Percentiles rank a stretch among this genome's conserved stretches.
phyloP scores from a whole-genome alignment of 2,888 invertebrate genomes.

The Diachrysia chrysitis region DNA sequence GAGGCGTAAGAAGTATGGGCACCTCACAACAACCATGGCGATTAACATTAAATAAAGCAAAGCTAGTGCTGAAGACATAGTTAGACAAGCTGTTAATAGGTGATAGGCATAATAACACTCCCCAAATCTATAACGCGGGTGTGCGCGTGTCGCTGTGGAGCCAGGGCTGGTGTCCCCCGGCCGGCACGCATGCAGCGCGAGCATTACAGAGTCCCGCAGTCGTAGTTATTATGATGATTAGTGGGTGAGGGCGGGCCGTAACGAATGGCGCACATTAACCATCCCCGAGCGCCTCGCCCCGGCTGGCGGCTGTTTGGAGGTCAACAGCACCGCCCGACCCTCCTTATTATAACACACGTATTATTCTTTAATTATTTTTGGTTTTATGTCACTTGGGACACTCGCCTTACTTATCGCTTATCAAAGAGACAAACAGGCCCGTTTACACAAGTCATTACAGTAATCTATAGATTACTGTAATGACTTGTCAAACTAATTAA shows the following conservation, averaged over 20 bases:
- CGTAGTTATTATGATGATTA: constrained; percentile 60
- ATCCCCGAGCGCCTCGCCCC: constrained; percentile 31
- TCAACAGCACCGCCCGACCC: constrained; percentile 11
- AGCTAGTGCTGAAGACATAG: neutral
- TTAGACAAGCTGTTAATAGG: neutral
- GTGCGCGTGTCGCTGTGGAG: too few relatives aligned
- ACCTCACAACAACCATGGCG: too few relatives aligned
- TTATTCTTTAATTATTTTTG: neutral
- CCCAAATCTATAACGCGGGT: neutral
- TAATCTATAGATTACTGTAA: too few relatives aligned
- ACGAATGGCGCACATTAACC: constrained; percentile 57
- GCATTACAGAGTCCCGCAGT: constrained; percentile 39
- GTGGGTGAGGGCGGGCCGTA: constrained; percentile 53
- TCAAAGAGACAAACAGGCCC: neutral
- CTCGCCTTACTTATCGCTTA: neutral
- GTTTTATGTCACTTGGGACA: constrained; percentile 10
- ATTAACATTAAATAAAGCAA: neutral
- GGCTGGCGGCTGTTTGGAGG: neutral
- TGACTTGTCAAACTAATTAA: too few relatives aligned
- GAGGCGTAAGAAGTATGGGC: too few relatives aligned
- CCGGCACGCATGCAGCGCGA: constrained; percentile 42
- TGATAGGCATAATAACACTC: neutral
- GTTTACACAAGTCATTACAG: too few relatives aligned
- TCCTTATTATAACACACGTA: constrained; percentile 8
- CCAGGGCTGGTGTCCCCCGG: neutral